Evolutionary conservation across 2,888 invertebrate genomes (phyloP), one percentile per base, ranked within the genome.

Genomic region (Tribolium freemani): DNA sequence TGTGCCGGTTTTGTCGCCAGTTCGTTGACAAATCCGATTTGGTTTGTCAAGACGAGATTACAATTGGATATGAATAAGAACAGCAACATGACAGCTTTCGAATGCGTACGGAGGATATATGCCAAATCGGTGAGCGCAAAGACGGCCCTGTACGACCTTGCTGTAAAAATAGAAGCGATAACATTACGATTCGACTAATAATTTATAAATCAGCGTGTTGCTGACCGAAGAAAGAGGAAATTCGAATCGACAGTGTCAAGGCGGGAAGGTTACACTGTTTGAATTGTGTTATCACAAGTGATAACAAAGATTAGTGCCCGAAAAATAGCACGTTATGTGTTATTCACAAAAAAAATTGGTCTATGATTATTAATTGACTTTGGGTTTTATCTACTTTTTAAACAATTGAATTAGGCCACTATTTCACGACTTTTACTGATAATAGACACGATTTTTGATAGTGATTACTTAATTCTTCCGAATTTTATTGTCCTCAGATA

Each of bases 1-100:
- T 94, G 95, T 85, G 99, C 98, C 86, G 96, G 99, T 80, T 97
- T 99, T 87, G 94, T 96, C 78, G 96, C 99, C 26, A 96, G 97
- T 85, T 96, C 99, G 60, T 91, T 94, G 80, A 99, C 99, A 72
- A 99, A 99, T 89, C 99, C 99, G 63, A 98, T 99, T 84, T 99
- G 99, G 99, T 96, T 99, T 87, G 96, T 99, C 72, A 99, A 99
- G 89, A 99, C 99, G 54, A 91, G 99, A 75, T 89, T 99, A 71
- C 99, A 99, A 87, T 90, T 99, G 82, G 97, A 99, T 88, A 90
- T 92, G 79, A 91, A 90, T 85, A 90, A 90, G 79, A 91, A 91
- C 9, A 91, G 92, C 79, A 91, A 91, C 81, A 92, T 93, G 84
- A 92, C 93, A 44, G 93, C 94, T 54, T 83, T 91, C 81, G 91